Conservation (phyloP, 2,888 invertebrate species). For the Nomada ferruginata region DNA sequence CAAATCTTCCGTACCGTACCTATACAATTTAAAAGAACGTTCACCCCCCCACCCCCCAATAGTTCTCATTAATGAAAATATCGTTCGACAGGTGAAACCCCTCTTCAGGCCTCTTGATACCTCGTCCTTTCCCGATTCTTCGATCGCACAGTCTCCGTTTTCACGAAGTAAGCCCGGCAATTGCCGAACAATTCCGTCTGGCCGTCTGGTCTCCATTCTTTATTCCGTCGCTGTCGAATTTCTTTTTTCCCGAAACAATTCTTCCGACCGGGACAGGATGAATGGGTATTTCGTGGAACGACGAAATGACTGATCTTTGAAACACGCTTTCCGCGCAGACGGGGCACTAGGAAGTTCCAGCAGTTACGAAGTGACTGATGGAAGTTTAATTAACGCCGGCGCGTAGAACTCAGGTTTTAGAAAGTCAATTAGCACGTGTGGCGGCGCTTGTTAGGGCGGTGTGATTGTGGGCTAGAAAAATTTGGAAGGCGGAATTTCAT, state of each 20-base stretch:
- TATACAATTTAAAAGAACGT: neutral
- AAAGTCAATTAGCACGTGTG: neutral
- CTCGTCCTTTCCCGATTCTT: slow-evolving; percentile 21
- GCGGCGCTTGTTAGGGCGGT: neutral
- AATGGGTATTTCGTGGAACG: slow-evolving; percentile 33
- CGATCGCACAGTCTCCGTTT: neutral
- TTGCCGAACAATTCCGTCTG: slow-evolving; percentile 54
- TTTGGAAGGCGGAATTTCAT: too few relatives aligned
- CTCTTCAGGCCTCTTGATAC: neutral
- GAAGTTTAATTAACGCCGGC: slow-evolving; percentile 23
- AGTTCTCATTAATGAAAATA: slow-evolving; percentile 49
- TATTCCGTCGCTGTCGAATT: slow-evolving; percentile 51
- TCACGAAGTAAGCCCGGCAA: slow-evolving; percentile 36
- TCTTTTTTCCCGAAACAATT: slow-evolving; percentile 50
- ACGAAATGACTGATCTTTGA: neutral
- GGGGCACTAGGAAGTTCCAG: slow-evolving; percentile 3
- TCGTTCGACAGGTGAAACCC: slow-evolving; percentile 33
- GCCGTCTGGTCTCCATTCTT: slow-evolving; percentile 21
- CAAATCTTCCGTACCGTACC: neutral
- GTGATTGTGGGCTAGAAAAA: too few relatives aligned
- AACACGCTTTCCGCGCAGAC: neutral
- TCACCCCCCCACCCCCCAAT: neutral
- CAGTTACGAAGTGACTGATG: slow-evolving; percentile 18
- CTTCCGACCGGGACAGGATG: slow-evolving; percentile 30
- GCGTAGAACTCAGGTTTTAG: neutral